These are phyloP conservation scores for Trichoplusia ni DNA, from an alignment of 1,140 invertebrate species.

Conservation along the genomic window DNA sequence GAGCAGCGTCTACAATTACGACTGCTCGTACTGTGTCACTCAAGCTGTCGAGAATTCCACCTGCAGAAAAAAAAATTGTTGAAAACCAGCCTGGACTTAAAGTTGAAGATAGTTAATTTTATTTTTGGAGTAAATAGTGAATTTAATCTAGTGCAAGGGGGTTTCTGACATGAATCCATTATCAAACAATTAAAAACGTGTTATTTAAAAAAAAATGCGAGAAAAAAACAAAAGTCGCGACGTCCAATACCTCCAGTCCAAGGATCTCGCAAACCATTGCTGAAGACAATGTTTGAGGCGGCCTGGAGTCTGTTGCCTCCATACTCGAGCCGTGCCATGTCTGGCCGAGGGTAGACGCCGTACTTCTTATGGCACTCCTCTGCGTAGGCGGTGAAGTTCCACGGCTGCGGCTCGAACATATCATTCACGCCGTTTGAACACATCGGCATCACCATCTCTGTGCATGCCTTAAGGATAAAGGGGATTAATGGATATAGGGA, in stretches of 20 bases:
- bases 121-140: no score
- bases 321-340: conserved; percentile 89
- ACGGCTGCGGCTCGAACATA: conserved; percentile 91
- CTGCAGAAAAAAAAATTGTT: conserved; percentile 62
- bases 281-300: conserved; percentile 94
- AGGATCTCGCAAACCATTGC: conserved; percentile 95
- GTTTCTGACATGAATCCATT: no score
- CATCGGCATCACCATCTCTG: conserved; percentile 98
- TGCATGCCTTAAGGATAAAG: conserved; percentile 87
- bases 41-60: conserved; percentile 90
- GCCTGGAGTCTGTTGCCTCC: conserved; percentile 87
- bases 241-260: conserved; percentile 87
- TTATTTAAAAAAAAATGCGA: no score
- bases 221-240: background rate
- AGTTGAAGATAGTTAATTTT: background rate
- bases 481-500: conserved; percentile 53
- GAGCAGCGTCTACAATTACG: conserved; percentile 93
- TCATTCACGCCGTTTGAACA: conserved; percentile 89
- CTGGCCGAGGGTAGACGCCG: conserved; percentile 84
- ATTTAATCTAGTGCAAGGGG: no score
- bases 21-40: conserved; percentile 87
- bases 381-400: conserved; percentile 87
- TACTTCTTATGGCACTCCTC: conserved; percentile 87
- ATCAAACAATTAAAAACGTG: no score
- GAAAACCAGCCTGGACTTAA: no score